Evolutionary conservation across 2,888 invertebrate genomes (phyloP).

Genomic region (Polymixis lichenea): DNA sequence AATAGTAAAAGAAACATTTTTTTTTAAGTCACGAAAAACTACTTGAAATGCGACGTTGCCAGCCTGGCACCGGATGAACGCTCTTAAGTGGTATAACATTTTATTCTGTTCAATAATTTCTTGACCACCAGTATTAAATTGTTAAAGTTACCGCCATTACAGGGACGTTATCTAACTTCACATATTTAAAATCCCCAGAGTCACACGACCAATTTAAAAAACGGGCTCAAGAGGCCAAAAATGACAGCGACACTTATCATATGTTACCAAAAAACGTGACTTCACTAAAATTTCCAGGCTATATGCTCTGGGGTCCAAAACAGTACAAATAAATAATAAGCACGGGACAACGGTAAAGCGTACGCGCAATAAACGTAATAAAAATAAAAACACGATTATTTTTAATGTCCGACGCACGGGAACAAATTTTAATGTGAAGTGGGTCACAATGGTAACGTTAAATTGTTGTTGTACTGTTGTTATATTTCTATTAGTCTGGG

Average conservation of each 20-base stretch:
- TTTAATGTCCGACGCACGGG: slow-evolving; percentile 62
- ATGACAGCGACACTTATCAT: slow-evolving; percentile 36
- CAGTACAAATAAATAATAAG: slow-evolving; percentile 60
- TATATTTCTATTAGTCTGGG: slow-evolving; percentile 30
- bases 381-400: slow-evolving; percentile 66
- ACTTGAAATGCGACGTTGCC: too few species aligned
- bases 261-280: slow-evolving; percentile 46
- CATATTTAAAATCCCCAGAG: slow-evolving; percentile 2
- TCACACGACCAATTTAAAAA: slow-evolving; percentile 20
- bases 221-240: slow-evolving; percentile 1
- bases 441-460: slow-evolving; percentile 39
- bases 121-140: neutral
- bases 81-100: neutral
- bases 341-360: slow-evolving; percentile 45
- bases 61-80: too few species aligned
- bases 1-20: too few species aligned
- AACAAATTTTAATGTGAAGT: slow-evolving; percentile 42
- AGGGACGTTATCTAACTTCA: neutral
- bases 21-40: too few species aligned
- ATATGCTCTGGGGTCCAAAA: slow-evolving; percentile 42
- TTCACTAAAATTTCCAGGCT: slow-evolving; percentile 39
- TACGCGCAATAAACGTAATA: slow-evolving; percentile 60
- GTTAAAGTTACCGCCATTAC: neutral
- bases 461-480: slow-evolving; percentile 45
- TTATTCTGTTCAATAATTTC: neutral